Percentiles rank a stretch among this genome's conserved stretches.
These are phyloP conservation scores for Epinotia brunnichana DNA, from an alignment of 2,888 invertebrate genomes.

Conservation along the genomic window DNA sequence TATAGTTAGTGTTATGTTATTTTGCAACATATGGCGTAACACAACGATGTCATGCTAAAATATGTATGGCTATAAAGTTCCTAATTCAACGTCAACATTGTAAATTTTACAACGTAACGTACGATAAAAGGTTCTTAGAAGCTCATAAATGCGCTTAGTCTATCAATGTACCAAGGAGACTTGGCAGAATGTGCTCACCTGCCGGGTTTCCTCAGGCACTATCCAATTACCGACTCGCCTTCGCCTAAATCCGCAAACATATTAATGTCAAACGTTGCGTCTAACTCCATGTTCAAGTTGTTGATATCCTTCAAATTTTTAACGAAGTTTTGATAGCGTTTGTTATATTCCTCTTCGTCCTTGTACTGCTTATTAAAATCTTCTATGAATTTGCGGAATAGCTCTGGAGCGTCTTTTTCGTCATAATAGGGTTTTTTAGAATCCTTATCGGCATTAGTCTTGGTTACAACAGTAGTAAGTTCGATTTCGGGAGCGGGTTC, in stretches of 20 bases:
- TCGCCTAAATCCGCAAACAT: conserved; percentile 61
- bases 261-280: conserved; percentile 60
- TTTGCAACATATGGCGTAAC: background rate
- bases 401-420: conserved; percentile 58
- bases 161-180: conserved; percentile 15
- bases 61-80: background rate
- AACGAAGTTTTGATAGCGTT: conserved; percentile 61
- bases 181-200: conserved; percentile 26
- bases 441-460: background rate
- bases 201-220: conserved; percentile 20
- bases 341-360: conserved; percentile 54
- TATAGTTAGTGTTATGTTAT: too few relatives aligned
- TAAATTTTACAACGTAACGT: conserved; percentile 7
- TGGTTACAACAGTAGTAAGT: conserved; percentile 1
- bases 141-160: conserved; percentile 32
- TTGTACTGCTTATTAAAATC: conserved; percentile 63
- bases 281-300: conserved; percentile 55
- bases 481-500: background rate
- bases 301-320: conserved; percentile 65
- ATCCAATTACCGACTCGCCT: conserved; percentile 49
- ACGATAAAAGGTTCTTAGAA: background rate
- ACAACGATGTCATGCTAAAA: background rate
- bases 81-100: background rate
- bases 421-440: conserved; percentile 55
- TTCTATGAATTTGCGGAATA: conserved; percentile 61